Percentiles rank a stretch among this genome's conserved stretches.
Conservation (phyloP, 2,113 vertebrate genomes). For the Chionomys nivalis region DNA sequence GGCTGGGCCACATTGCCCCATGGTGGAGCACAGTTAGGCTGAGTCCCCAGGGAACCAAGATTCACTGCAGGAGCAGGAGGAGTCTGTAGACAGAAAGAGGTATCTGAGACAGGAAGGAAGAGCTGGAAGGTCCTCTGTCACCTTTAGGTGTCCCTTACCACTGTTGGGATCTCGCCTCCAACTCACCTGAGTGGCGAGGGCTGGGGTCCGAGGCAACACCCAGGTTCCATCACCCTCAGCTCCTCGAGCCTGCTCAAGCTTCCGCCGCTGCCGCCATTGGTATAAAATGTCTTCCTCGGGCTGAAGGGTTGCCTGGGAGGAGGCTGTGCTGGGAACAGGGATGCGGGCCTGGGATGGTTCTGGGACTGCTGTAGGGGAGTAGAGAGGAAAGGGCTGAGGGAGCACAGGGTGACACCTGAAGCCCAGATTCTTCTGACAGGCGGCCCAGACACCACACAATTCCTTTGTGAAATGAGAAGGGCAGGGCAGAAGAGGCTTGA, state of each 20-base stretch:
- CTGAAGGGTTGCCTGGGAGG: conserved; percentile 43
- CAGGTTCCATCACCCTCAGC: conserved; percentile 64
- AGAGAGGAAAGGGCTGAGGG: neutral
- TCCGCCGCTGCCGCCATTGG: conserved; percentile 93
- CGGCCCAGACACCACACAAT: neutral
- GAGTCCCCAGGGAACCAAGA: neutral
- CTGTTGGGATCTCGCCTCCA: neutral
- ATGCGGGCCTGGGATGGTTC: neutral
- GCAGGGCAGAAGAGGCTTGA: neutral
- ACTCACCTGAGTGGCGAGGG: conserved; percentile 42
- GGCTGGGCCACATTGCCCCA: conserved; percentile 4
- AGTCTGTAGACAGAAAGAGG: neutral
- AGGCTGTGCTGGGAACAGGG: neutral
- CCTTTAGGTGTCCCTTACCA: neutral
- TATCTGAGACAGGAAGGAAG: neutral
- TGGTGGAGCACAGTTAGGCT: neutral
- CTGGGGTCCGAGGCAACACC: conserved; percentile 1
- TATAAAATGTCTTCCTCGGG: conserved; percentile 93
- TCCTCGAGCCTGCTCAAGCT: conserved; percentile 89
- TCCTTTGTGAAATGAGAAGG: neutral
- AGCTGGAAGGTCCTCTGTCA: neutral
- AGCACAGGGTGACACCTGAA: neutral
- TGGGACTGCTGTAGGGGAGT: conserved; percentile 4
- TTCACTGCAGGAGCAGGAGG: neutral
- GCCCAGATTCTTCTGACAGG: neutral